Base-by-base conservation (phyloP, 2,113 vertebrate genomes). In the Poeciliopsis prolifica region DNA sequence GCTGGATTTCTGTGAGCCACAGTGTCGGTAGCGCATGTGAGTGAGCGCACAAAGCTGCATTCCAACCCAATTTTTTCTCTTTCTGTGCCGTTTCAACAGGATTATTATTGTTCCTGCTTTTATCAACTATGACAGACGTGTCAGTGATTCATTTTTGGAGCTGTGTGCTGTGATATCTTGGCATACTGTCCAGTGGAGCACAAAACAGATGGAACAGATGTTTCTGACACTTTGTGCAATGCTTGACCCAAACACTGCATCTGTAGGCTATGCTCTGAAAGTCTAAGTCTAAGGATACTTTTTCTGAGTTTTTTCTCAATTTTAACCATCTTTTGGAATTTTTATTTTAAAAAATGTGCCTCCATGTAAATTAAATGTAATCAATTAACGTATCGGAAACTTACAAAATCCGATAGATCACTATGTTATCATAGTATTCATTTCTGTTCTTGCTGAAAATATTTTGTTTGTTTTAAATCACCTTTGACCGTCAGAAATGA, bases 191-290 rank as follows among this genome's bases (percentile, higher is more conserved):
- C 84, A 80, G 5, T 75, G 84, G 87, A 87, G 82, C 83, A 74
- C 82, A 83, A 77, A 83, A 82, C 84, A 83, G 84, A 91, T 78
- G 65, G 78, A 88, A 87, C 89, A 89, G 86, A 89, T 92, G 91
- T 87, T 89, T 82, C 72, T 86, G 87, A 88, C 90, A 86, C 84
- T 87, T 61, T 31, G 61, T 65, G 80, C 28, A 82, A 83, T 65
- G 75, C 75, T 40, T 84, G 62, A 66, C 24, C 58, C 72, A 24
- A 75, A 75, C 48, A 85, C 37, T 64, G 63, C 75, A 73, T 78
- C 79, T 66, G 69, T 40, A 63, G 83, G 68, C 65, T 31, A 58
- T n/a, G 48, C 69, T 60, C 63, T 13, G 61, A 75, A 84, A 82
- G 74, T 80, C 82, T 88, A 61, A 76, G 78, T 44, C 81, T 2